A percentile compares a stretch with the other conserved stretches of the same genome.
Conservation (phyloP, 1,140 invertebrate species). For the Sipha flava region DNA sequence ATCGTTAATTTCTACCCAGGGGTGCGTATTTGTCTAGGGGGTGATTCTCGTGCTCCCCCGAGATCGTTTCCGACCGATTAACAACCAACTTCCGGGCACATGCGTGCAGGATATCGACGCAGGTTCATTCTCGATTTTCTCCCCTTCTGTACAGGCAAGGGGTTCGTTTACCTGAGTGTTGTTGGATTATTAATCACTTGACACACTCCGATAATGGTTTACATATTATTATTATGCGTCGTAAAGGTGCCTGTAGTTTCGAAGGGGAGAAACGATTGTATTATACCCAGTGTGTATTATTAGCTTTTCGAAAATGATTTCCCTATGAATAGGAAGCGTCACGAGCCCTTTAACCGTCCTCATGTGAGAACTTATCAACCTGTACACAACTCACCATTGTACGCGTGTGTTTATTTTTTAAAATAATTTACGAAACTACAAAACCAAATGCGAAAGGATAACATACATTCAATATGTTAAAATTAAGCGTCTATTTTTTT, state of each 20-base stretch:
- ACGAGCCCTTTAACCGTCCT: constrained; percentile 26
- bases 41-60: neutral
- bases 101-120: constrained; percentile 26
- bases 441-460: no score
- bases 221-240: constrained; percentile 6
- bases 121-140: constrained; percentile 8
- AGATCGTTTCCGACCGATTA: constrained; percentile 33
- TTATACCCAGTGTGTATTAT: constrained; percentile 15
- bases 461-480: no score
- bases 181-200: constrained; percentile 32
- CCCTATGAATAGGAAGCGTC: constrained; percentile 27
- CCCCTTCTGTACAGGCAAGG: neutral
- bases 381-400: neutral
- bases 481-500: no score
- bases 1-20: constrained; percentile 28
- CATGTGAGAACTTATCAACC: constrained; percentile 19
- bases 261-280: constrained; percentile 27
- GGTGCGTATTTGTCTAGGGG: constrained; percentile 19
- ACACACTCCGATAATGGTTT: constrained; percentile 30
- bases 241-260: constrained; percentile 1
- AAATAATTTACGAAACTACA: neutral
- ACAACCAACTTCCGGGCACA: constrained; percentile 29
- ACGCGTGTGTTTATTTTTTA: neutral
- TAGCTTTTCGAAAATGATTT: constrained; percentile 29
- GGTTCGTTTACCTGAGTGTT: constrained; percentile 26